phyloP scores from a whole-genome alignment of 37 sponge, comb jelly and placozoan species.

The Beroe forskalii region DNA sequence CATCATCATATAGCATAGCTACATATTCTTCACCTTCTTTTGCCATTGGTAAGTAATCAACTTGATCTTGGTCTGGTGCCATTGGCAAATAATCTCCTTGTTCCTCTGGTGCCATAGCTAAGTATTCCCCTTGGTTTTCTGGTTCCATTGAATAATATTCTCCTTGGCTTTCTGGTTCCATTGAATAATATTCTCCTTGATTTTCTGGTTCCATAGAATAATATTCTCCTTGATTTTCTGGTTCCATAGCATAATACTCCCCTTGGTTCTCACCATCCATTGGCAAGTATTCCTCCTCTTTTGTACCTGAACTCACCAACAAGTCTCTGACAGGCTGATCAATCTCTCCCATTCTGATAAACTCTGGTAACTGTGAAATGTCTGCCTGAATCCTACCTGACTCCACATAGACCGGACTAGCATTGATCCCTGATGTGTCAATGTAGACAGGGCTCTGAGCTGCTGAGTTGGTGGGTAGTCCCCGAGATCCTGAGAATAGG shows the following conservation, averaged over 20 bases:
- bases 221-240: not conserved
- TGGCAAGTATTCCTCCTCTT: not conserved
- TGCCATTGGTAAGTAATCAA: too few species aligned
- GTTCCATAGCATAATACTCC: not conserved
- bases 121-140: not conserved
- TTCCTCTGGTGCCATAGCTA: too few species aligned
- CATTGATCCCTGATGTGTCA: not conserved
- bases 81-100: too few species aligned
- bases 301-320: not conserved
- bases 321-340: not conserved
- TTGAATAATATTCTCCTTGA: not conserved
- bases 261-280: not conserved
- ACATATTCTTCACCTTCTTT: too few species aligned
- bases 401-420: not conserved
- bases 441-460: not conserved
- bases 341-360: slow-evolving; percentile 25
- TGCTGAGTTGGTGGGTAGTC: too few species aligned
- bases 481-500: too few species aligned
- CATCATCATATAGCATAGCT: too few species aligned
- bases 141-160: slow-evolving; percentile 13
- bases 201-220: not conserved
- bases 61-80: too few species aligned
- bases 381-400: not conserved
- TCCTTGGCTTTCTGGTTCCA: not conserved
- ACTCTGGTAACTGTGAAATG: slow-evolving; percentile 6